These are phyloP conservation scores for Brachyrhaphis roseni DNA, from an alignment of 2,797 vertebrate species.

Conservation along the genomic window DNA sequence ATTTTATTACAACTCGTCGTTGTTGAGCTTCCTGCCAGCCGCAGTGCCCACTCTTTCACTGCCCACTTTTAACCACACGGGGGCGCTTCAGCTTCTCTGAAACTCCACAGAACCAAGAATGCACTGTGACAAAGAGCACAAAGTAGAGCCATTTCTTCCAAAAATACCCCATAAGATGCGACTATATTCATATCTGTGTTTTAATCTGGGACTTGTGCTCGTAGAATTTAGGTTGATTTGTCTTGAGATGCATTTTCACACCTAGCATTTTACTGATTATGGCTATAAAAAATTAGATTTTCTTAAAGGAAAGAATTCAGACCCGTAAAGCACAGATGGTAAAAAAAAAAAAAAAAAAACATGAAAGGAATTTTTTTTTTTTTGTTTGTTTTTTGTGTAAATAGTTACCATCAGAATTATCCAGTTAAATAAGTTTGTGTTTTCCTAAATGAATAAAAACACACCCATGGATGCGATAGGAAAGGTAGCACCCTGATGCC, in stretches of 20 bases:
- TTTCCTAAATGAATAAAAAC: slow-evolving; percentile 53
- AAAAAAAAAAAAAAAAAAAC: slow-evolving; percentile 3
- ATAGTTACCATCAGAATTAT: slow-evolving; percentile 55
- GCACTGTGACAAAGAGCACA: slow-evolving; percentile 75
- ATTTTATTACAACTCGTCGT: slow-evolving; percentile 63
- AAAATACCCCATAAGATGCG: slow-evolving; percentile 26
- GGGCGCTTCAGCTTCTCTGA: slow-evolving; percentile 62
- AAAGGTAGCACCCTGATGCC: slow-evolving; percentile 26
- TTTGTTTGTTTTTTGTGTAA: slow-evolving; percentile 49
- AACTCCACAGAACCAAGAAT: slow-evolving; percentile 56
- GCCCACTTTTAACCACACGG: slow-evolving; percentile 70
- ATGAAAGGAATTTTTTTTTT: slow-evolving; percentile 24
- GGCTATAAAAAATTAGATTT: slow-evolving; percentile 6
- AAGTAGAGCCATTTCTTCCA: slow-evolving; percentile 61
- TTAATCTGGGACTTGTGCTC: slow-evolving; percentile 45
- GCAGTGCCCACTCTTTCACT: slow-evolving; percentile 78
- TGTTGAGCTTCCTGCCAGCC: slow-evolving; percentile 81
- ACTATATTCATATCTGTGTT: slow-evolving; percentile 55
- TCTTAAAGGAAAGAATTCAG: slow-evolving; percentile 18
- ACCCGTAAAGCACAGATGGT: slow-evolving; percentile 40
- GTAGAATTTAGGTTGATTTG: slow-evolving; percentile 47
- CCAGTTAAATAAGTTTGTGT: slow-evolving; percentile 49
- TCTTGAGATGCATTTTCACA: slow-evolving; percentile 43
- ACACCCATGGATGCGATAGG: slow-evolving; percentile 32
- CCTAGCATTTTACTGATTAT: slow-evolving; percentile 33